Percentiles rank a stretch among this genome's conserved stretches.
Evolutionary conservation across 2,888 invertebrate genomes (phyloP).

Genomic region (Brenthis ino): DNA sequence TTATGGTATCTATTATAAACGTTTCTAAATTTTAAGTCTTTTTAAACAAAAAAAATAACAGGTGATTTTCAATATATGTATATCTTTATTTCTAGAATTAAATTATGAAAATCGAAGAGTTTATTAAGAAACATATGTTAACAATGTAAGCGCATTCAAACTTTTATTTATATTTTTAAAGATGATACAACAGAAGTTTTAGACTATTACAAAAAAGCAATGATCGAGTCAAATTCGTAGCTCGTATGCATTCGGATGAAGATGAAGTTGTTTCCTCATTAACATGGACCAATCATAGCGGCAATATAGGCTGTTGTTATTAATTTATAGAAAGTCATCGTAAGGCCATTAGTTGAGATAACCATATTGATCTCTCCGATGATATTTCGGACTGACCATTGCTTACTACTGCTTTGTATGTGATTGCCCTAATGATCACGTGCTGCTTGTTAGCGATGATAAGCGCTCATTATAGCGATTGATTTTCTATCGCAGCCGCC

Average conservation of each 20-base stretch:
- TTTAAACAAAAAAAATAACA: too few relatives aligned
- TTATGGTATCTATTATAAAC: too few relatives aligned
- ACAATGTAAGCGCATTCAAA: not conserved
- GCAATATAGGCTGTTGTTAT: constrained; percentile 71
- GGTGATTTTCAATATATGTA: too few relatives aligned
- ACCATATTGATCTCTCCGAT: constrained; percentile 72
- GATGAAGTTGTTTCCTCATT: constrained; percentile 78
- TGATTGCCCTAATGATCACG: constrained; percentile 77
- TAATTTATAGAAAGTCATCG: constrained; percentile 82
- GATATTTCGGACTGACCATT: constrained; percentile 61
- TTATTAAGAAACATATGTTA: not conserved
- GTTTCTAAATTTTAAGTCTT: too few relatives aligned
- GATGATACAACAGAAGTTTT: constrained; percentile 51
- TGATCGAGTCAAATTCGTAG: constrained; percentile 56
- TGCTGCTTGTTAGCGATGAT: constrained; percentile 77
- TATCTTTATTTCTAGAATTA: too few relatives aligned
- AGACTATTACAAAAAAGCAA: constrained; percentile 49
- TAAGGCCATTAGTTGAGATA: constrained; percentile 72
- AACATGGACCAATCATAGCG: constrained; percentile 69
- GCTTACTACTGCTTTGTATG: constrained; percentile 58
- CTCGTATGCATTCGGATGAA: constrained; percentile 55
- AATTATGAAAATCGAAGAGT: too few relatives aligned
- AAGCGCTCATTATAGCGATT: constrained; percentile 69
- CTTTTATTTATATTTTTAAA: not conserved
- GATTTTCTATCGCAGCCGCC: constrained; percentile 62